phyloP scores from a whole-genome alignment of 2,797 vertebrate species.

The Phalanger gymnotis region DNA sequence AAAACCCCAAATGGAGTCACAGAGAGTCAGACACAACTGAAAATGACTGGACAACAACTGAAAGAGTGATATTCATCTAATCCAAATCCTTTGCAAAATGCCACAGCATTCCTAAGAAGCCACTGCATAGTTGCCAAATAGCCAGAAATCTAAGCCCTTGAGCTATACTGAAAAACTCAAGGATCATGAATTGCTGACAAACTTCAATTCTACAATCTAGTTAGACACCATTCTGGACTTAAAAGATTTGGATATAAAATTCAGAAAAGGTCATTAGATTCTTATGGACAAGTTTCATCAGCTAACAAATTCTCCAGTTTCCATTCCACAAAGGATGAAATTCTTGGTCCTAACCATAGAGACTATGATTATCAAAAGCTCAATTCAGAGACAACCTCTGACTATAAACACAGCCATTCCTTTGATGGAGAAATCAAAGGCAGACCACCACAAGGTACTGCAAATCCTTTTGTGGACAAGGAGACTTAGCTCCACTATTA shows the following conservation, averaged over 20 bases:
- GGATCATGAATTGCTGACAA: conserved; percentile 67
- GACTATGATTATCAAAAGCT: background rate
- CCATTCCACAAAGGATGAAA: background rate
- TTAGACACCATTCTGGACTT: conserved; percentile 39
- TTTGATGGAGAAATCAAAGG: background rate
- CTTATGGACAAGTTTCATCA: conserved; percentile 35
- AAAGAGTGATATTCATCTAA: background rate
- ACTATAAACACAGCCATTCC: background rate
- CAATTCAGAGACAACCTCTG: background rate
- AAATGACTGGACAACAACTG: background rate
- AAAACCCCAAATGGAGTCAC: background rate
- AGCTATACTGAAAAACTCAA: conserved; percentile 40
- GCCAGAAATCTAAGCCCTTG: conserved; percentile 70
- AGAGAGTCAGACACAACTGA: background rate
- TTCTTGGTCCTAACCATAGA: background rate
- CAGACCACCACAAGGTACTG: background rate
- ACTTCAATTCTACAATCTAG: conserved; percentile 56
- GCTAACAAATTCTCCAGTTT: background rate
- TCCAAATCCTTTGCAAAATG: conserved; percentile 11
- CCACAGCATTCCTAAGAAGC: conserved; percentile 49
- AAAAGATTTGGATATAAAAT: conserved; percentile 55
- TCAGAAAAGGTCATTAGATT: conserved; percentile 32
- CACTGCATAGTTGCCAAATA: conserved; percentile 57
- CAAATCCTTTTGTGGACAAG: background rate
- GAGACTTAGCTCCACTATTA: background rate